Conservation (phyloP, 1,140 invertebrate genomes). For the Araneus ventricosus region DNA sequence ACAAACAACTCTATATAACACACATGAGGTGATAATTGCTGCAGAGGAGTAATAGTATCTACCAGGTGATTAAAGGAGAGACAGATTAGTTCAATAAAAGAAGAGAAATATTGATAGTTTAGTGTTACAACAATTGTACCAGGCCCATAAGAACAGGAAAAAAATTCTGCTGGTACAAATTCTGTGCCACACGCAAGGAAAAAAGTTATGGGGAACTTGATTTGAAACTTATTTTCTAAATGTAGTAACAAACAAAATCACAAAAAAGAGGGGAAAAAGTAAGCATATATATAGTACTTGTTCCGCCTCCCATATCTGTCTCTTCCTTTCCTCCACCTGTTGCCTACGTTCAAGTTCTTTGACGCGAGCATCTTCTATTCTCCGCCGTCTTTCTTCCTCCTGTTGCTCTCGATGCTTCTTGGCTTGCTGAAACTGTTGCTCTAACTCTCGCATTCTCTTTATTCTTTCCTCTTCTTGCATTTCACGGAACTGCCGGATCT, state of each 20-base stretch:
- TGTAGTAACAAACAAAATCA: neutral
- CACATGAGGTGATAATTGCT: too few relatives aligned
- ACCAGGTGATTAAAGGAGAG: too few relatives aligned
- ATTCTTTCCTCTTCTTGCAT: slow-evolving; percentile 92
- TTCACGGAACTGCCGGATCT: slow-evolving; percentile 83
- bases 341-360: slow-evolving; percentile 88
- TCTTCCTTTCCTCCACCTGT: slow-evolving; percentile 92
- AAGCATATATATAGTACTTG: slow-evolving; percentile 63
- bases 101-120: too few relatives aligned
- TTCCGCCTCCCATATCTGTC: slow-evolving; percentile 91
- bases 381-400: slow-evolving; percentile 88
- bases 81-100: too few relatives aligned
- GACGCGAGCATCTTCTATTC: slow-evolving; percentile 89
- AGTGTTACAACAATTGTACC: too few relatives aligned
- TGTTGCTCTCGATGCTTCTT: slow-evolving; percentile 93
- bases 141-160: too few relatives aligned
- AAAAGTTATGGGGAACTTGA: too few relatives aligned
- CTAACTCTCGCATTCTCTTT: slow-evolving; percentile 90
- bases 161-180: neutral
- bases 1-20: too few relatives aligned
- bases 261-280: neutral
- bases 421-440: slow-evolving; percentile 90
- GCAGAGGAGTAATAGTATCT: too few relatives aligned
- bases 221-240: too few relatives aligned
- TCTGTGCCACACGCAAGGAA: neutral